These are phyloP conservation scores for Carettochelys insculpta DNA, from an alignment of 2,113 vertebrate species.

Conservation along the genomic window DNA sequence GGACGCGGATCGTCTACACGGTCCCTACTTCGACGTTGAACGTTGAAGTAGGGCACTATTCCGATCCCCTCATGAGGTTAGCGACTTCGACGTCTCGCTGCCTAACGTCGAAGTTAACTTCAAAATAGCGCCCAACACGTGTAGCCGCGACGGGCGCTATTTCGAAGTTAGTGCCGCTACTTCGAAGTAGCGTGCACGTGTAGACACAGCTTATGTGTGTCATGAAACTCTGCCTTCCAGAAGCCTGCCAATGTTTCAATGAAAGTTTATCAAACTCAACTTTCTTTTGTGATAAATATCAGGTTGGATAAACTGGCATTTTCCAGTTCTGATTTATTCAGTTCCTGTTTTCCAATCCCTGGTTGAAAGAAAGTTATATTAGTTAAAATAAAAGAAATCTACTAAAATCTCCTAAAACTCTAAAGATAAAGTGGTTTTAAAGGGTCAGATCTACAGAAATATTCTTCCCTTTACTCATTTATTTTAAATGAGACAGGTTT, in stretches of 20 bases:
- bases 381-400: background rate
- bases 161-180: too few species aligned
- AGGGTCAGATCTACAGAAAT: background rate
- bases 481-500: background rate
- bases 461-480: background rate
- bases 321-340: background rate
- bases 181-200: too few species aligned
- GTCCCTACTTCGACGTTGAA: too few species aligned
- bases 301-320: background rate
- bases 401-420: background rate
- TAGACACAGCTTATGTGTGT: too few species aligned
- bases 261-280: background rate
- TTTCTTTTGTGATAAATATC: background rate
- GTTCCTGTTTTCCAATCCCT: background rate
- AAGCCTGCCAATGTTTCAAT: background rate
- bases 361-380: background rate
- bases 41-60: too few species aligned
- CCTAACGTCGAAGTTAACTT: too few species aligned
- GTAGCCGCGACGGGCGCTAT: too few species aligned
- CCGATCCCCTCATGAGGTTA: too few species aligned
- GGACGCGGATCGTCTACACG: too few species aligned
- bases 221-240: too few species aligned
- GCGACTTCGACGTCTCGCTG: too few species aligned
- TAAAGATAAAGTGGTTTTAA: background rate
- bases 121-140: too few species aligned